Percentiles rank a stretch among this genome's conserved stretches.
Evolutionary conservation across 1,140 invertebrate genomes (phyloP).

Genomic region (Palaemon carinicauda): DNA sequence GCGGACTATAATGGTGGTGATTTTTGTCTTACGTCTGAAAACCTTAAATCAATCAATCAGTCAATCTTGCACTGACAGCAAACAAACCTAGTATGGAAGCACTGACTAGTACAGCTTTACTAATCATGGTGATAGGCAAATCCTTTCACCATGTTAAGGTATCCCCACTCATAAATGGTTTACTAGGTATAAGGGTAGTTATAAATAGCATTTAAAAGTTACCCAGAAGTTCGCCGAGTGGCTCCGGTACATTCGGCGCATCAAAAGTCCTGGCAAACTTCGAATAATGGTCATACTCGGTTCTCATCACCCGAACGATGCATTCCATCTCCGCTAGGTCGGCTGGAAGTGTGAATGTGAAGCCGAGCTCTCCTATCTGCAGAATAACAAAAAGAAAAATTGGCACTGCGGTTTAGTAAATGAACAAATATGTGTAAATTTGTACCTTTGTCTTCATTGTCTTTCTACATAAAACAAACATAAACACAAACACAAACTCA

Average conservation of each 20-base stretch:
- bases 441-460: not conserved
- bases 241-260: constrained; percentile 23
- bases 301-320: constrained; percentile 57
- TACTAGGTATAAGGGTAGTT: too few species aligned
- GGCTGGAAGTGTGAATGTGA: constrained; percentile 57
- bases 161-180: too few species aligned
- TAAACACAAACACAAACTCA: not conserved
- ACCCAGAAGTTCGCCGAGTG: not conserved
- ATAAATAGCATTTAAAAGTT: not conserved
- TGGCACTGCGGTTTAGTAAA: too few species aligned
- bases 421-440: not conserved
- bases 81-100: too few species aligned
- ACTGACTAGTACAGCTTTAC: too few species aligned
- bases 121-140: too few species aligned
- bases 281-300: constrained; percentile 60
- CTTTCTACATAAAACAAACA: too few species aligned
- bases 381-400: not conserved
- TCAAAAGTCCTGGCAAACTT: constrained; percentile 54
- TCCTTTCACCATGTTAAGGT: too few species aligned
- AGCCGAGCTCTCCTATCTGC: constrained; percentile 56
- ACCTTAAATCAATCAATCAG: too few species aligned
- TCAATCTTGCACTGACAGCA: too few species aligned
- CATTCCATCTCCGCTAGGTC: constrained; percentile 56
- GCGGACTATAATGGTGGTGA: too few species aligned
- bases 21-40: too few species aligned